Evolutionary conservation across 2,797 vertebrate genomes (phyloP), one percentile per base, ranked within the genome.

Genomic region (Octomys mimax): DNA sequence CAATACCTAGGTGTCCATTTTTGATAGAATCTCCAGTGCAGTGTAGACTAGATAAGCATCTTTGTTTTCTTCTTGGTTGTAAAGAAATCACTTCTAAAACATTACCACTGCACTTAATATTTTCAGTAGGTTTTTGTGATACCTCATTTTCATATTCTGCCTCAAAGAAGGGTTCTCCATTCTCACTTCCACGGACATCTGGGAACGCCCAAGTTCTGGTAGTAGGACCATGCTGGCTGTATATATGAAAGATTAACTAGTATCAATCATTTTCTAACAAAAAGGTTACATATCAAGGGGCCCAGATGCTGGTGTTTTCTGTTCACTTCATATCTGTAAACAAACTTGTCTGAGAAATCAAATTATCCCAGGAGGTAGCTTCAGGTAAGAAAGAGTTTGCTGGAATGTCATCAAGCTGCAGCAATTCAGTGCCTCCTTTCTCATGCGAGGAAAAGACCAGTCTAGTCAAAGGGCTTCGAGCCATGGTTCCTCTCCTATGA

Each of bases 321-420:
- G 28, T 11, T 68, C 49, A n/a, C 33, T 73, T 68, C 81, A 16
- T 89, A 46, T 79, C 54, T 81, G 22, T 21, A 39, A 22, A 52
- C 24, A 80, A 89, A 42, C 33, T 64, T 89, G 84, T 70, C 28
- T 89, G n/a, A 86, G 59, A 93, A 91, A 68, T 18, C 57, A 93
- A 31, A 80, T 68, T 61, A n/a, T 87, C 33, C 86, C 46, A 59
- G 62, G 87, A 90, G 33, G 13, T 78, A 19, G 5, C 18, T 87
- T 39, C 18, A 7, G 49, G 49, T 92, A 22, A 77, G 36, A 18
- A 70, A 71, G 12, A 26, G 18, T 66, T 39, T 39, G 2, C 22
- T 26, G 33, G 88, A 64, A 26, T 54, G 19, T 86, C 10, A 82
- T 19, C 28, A 86, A n/a, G 18, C 52, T 85, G 18, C 57, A 5